Evolutionary conservation across 2,888 invertebrate species (phyloP).

Genomic region (Reticulitermes lucifugus): DNA sequence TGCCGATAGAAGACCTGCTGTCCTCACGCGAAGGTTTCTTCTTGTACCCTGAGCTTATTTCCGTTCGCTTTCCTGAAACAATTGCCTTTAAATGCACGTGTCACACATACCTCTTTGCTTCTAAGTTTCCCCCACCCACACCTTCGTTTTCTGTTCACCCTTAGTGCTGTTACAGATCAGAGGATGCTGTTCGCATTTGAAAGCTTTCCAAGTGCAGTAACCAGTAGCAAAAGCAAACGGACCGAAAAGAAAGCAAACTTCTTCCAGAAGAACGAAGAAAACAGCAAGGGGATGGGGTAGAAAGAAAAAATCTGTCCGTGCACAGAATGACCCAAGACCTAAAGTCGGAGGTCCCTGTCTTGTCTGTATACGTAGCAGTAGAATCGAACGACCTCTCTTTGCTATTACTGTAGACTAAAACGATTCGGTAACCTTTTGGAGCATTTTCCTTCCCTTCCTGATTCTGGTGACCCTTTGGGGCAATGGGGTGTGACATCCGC

Average conservation of each 20-base stretch:
- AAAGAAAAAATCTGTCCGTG: slow-evolving; percentile 20
- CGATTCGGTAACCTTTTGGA: slow-evolving; percentile 51
- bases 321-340: slow-evolving; percentile 13
- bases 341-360: slow-evolving; percentile 7
- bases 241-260: slow-evolving; percentile 44
- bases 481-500: slow-evolving; percentile 52
- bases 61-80: background rate
- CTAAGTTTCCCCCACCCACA: background rate
- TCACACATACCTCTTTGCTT: slow-evolving; percentile 25
- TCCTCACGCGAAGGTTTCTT: background rate
- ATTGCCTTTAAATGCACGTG: slow-evolving; percentile 31
- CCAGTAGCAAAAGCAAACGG: slow-evolving; percentile 44
- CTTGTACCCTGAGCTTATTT: background rate
- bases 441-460: slow-evolving; percentile 28
- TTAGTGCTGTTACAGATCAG: background rate
- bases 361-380: slow-evolving; percentile 18
- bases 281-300: background rate
- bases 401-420: slow-evolving; percentile 47
- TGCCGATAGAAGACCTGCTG: too few relatives aligned
- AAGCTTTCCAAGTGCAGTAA: slow-evolving; percentile 47
- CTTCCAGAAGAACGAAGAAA: slow-evolving; percentile 37
- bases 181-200: slow-evolving; percentile 36
- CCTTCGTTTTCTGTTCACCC: slow-evolving; percentile 11
- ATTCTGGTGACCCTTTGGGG: slow-evolving; percentile 49
- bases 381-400: slow-evolving; percentile 46